Evolutionary conservation across 2,113 vertebrate species (phyloP).

Genomic region (Spilogale gracilis): DNA sequence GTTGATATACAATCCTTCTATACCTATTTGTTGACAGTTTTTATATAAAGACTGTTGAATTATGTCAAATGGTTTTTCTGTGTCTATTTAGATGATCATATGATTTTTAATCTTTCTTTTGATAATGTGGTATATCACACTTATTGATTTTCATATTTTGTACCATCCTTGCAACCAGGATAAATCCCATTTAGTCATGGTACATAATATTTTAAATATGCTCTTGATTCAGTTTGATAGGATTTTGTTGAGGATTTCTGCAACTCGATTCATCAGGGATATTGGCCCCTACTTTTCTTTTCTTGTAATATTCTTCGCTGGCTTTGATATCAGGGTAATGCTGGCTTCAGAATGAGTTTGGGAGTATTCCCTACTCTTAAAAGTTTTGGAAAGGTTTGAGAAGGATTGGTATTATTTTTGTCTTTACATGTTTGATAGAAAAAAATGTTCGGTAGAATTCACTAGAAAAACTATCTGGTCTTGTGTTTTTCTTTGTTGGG

Average conservation of each 20-base stretch:
- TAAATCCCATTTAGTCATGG: background rate
- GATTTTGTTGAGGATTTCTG: background rate
- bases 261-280: background rate
- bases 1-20: background rate
- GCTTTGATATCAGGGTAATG: background rate
- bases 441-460: background rate
- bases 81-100: background rate
- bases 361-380: background rate
- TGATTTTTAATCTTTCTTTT: background rate
- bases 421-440: background rate
- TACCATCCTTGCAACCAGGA: background rate
- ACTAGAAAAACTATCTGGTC: background rate
- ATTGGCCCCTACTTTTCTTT: background rate
- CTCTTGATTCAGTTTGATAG: background rate
- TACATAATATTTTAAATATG: background rate
- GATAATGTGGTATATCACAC: background rate
- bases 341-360: background rate
- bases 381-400: background rate
- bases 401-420: background rate
- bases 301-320: background rate
- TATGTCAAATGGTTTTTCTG: background rate
- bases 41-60: background rate
- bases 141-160: background rate
- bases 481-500: background rate
- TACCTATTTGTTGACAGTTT: background rate